A percentile compares a stretch with the other conserved stretches of the same genome.
These are phyloP conservation scores for Notospermus geniculatus DNA, from an alignment of 1,140 invertebrate species.

Conservation along the genomic window DNA sequence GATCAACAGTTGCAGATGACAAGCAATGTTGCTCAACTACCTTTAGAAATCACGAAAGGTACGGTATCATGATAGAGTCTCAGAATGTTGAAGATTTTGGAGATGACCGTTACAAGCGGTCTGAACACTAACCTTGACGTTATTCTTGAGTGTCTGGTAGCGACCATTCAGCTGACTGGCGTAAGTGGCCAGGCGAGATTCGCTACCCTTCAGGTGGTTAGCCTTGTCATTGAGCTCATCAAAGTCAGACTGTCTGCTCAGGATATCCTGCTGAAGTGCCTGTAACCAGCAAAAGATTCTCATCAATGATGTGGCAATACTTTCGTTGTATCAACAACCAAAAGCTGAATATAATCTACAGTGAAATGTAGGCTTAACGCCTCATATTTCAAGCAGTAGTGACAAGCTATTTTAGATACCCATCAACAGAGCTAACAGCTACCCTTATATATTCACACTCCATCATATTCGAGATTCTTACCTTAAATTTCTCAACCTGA, in stretches of 20 bases:
- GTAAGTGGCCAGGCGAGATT: constrained; percentile 72
- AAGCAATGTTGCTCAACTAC: no score
- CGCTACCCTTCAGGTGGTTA: constrained; percentile 67
- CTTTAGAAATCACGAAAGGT: no score
- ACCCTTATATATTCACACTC: no score
- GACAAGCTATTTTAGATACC: no score
- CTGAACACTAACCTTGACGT: constrained; percentile 64
- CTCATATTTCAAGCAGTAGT: no score
- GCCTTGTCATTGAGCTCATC: constrained; percentile 69
- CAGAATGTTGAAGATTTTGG: no score
- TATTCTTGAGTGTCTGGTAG: constrained; percentile 81
- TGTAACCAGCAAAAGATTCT: constrained; percentile 24
- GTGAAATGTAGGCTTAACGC: no score
- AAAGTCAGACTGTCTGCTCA: constrained; percentile 69
- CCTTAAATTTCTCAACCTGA: constrained; percentile 76
- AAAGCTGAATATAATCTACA: no score
- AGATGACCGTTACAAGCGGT: neutral
- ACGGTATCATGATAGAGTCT: no score
- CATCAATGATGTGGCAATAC: neutral
- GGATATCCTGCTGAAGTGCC: constrained; percentile 72
- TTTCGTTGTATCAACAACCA: neutral
- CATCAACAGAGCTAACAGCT: no score
- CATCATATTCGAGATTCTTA: constrained; percentile 25
- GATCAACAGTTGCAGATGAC: no score
- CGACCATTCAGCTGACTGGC: constrained; percentile 77